Conservation (phyloP, 2,113 vertebrate genomes). For the Leucopternis melanops region DNA sequence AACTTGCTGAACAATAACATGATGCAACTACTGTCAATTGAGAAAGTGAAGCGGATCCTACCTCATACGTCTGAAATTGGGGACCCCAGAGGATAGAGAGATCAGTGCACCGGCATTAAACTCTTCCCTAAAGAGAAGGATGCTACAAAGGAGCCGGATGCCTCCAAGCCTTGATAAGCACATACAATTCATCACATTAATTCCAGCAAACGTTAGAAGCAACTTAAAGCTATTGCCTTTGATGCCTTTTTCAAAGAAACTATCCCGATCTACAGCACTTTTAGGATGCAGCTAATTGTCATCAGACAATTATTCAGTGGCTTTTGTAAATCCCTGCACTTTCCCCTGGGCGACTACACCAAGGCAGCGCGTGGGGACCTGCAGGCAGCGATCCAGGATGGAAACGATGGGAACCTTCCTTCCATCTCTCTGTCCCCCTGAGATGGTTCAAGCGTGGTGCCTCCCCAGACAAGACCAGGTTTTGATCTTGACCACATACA, state of each 20-base stretch:
- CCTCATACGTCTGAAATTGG: background rate
- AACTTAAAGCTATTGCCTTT: background rate
- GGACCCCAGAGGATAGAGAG: background rate
- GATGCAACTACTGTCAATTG: background rate
- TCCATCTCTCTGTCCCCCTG: background rate
- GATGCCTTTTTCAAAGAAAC: background rate
- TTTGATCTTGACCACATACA: background rate
- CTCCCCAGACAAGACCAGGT: background rate
- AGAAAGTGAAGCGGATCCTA: background rate
- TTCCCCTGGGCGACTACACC: background rate
- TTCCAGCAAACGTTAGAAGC: background rate
- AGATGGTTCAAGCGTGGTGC: rapidly evolving
- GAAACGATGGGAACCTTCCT: background rate
- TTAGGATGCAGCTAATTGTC: background rate
- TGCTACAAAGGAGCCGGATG: background rate
- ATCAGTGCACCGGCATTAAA: background rate
- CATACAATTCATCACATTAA: too few species aligned
- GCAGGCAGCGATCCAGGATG: background rate
- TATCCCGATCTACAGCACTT: background rate
- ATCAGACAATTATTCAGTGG: background rate
- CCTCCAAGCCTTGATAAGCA: background rate
- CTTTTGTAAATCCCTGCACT: background rate
- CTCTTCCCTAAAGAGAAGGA: background rate
- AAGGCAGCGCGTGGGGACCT: rapidly evolving
- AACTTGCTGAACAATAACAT: background rate